Percentiles rank a stretch among this genome's conserved stretches.
Evolutionary conservation across 2,113 vertebrate species (phyloP).

Genomic region (Callithrix jacchus): DNA sequence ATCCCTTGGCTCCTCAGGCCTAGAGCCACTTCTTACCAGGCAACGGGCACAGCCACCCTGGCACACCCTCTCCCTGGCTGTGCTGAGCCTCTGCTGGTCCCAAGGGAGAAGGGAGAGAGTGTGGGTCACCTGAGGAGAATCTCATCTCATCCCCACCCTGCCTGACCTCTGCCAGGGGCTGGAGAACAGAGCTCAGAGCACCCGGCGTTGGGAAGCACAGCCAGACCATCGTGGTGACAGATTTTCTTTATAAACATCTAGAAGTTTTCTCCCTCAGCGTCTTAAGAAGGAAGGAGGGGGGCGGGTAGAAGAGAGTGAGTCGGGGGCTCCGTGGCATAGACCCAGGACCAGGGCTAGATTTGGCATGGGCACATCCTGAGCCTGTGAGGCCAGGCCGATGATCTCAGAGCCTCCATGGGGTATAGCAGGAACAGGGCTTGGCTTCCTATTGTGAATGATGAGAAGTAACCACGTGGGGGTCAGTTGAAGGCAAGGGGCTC

Average conservation of each 20-base stretch:
- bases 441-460: background rate
- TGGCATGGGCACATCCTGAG: background rate
- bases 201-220: background rate
- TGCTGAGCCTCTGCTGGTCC: background rate
- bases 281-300: background rate
- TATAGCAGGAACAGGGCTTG: background rate
- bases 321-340: background rate
- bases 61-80: background rate
- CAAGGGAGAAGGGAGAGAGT: background rate
- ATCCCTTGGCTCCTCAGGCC: background rate
- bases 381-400: background rate
- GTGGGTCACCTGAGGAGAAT: background rate
- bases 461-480: background rate
- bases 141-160: background rate
- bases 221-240: background rate
- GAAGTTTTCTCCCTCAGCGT: background rate
- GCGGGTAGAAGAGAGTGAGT: background rate
- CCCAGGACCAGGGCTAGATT: background rate
- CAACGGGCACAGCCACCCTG: background rate
- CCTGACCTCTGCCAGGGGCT: background rate
- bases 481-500: slow-evolving; percentile 30
- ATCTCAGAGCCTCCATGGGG: background rate
- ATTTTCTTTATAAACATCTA: slow-evolving; percentile 27
- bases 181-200: rapidly evolving
- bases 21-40: background rate